Conservation (phyloP, 2,113 vertebrate species). For the Xerus inauris region DNA sequence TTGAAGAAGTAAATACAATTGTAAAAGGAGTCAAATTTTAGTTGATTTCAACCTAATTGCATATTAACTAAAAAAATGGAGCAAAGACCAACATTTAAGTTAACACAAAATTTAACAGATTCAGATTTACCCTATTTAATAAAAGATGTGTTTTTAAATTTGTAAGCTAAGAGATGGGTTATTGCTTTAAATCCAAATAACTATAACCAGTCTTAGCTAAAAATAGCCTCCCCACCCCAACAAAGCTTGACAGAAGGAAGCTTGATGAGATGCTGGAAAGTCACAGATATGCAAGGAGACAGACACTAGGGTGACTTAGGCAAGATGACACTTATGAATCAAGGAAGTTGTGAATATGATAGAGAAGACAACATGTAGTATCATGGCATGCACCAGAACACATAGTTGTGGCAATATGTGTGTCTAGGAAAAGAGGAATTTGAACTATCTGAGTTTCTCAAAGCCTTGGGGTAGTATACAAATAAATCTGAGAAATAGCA, state of each 20-base stretch:
- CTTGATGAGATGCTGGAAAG: neutral
- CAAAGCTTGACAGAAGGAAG: neutral
- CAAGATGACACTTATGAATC: neutral
- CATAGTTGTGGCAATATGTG: no score
- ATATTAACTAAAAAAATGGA: neutral
- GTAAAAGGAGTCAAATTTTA: neutral
- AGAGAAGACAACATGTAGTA: neutral
- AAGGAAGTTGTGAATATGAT: neutral
- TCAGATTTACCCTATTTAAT: neutral
- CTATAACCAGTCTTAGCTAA: neutral
- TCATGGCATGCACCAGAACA: neutral
- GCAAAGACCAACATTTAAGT: neutral
- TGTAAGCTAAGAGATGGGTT: neutral
- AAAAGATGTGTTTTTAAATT: neutral
- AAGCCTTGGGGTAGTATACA: no score
- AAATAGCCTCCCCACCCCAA: neutral
- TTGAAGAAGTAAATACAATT: neutral
- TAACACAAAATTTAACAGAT: neutral
- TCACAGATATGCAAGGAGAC: no score
- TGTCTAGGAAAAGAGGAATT: neutral
- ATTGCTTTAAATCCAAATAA: neutral
- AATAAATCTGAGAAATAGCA: neutral
- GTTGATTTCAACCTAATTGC: neutral
- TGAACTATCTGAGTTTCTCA: neutral
- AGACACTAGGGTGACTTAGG: rapidly evolving